phyloP scores from a whole-genome alignment of 1,140 invertebrate species.

The Hypsibius dujardini region DNA sequence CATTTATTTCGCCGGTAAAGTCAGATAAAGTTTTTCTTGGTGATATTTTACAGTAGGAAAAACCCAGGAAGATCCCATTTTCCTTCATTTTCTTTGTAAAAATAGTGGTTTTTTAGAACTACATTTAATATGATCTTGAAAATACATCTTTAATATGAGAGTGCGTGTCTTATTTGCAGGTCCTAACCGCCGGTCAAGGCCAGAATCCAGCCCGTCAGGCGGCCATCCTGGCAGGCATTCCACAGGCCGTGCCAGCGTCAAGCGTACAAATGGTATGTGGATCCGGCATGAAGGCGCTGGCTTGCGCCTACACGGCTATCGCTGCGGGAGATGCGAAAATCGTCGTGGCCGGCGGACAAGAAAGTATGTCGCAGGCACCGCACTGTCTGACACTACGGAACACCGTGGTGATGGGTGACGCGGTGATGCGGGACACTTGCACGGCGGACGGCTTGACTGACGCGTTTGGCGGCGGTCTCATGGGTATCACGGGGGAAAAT shows the following conservation, averaged over 20 bases:
- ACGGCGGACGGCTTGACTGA: conserved; percentile 59
- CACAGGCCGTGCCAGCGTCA: conserved; percentile 50
- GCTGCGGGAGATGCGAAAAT: conserved; percentile 47
- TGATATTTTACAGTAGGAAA: no score
- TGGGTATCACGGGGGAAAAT: conserved; percentile 71
- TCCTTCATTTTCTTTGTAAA: no score
- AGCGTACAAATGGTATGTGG: conserved; percentile 69
- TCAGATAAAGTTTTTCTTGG: no score
- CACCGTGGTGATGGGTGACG: conserved; percentile 51
- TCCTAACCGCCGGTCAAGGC: conserved; percentile 47
- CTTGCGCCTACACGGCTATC: conserved; percentile 50
- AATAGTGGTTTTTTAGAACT: no score
- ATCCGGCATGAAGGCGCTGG: conserved; percentile 59
- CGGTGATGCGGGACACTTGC: conserved; percentile 49
- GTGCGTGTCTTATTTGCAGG: no score
- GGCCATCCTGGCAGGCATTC: conserved; percentile 54
- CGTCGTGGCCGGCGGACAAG: conserved; percentile 63
- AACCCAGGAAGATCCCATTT: no score
- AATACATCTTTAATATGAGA: no score
- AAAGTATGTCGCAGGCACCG: conserved; percentile 62
- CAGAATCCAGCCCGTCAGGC: conserved; percentile 72
- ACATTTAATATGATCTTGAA: no score
- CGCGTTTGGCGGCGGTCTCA: conserved; percentile 56
- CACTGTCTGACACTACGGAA: conserved; percentile 48
- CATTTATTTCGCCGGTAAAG: no score